Percentiles rank a stretch among this genome's conserved stretches.
Conservation (phyloP, 2,888 invertebrate species). For the Lasioglossum zephyrum region DNA sequence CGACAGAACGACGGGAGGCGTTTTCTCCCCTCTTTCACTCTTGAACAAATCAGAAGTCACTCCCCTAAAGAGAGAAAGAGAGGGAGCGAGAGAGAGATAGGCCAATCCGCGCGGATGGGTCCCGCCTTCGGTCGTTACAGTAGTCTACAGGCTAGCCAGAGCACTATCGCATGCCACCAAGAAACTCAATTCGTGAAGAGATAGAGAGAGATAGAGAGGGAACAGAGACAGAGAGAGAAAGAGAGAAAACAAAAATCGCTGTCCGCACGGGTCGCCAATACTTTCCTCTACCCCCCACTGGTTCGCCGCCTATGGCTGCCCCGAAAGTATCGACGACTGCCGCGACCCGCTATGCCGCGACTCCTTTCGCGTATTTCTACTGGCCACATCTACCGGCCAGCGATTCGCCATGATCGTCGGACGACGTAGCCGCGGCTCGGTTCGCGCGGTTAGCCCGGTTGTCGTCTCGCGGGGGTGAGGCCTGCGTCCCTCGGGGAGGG, state of each 20-base stretch:
- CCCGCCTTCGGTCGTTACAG: constrained; percentile 48
- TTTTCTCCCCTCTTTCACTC: constrained; percentile 44
- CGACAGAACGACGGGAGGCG: constrained; percentile 47
- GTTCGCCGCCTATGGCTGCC: background rate
- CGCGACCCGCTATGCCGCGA: constrained; percentile 57
- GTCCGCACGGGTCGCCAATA: constrained; percentile 61
- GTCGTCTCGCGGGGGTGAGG: background rate
- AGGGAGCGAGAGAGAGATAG: constrained; percentile 14
- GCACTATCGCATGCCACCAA: constrained; percentile 79
- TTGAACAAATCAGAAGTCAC: constrained; percentile 56
- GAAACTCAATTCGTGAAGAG: constrained; percentile 72
- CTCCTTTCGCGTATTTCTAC: constrained; percentile 39
- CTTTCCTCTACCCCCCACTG: constrained; percentile 27
- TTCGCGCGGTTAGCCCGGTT: background rate
- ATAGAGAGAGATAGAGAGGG: constrained; percentile 50
- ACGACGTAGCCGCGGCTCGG: constrained; percentile 19
- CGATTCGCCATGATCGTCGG: constrained; percentile 17
- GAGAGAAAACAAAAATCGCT: constrained; percentile 54
- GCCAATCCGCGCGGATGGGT: constrained; percentile 62
- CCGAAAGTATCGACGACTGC: constrained; percentile 50
- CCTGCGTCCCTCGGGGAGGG: background rate
- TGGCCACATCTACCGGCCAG: constrained; percentile 29
- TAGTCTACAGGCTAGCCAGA: constrained; percentile 72
- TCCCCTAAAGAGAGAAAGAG: constrained; percentile 43
- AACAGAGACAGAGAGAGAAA: constrained; percentile 54